Base-by-base conservation (phyloP, 2,888 invertebrate genomes). In the Hipparchia sbordonii region DNA sequence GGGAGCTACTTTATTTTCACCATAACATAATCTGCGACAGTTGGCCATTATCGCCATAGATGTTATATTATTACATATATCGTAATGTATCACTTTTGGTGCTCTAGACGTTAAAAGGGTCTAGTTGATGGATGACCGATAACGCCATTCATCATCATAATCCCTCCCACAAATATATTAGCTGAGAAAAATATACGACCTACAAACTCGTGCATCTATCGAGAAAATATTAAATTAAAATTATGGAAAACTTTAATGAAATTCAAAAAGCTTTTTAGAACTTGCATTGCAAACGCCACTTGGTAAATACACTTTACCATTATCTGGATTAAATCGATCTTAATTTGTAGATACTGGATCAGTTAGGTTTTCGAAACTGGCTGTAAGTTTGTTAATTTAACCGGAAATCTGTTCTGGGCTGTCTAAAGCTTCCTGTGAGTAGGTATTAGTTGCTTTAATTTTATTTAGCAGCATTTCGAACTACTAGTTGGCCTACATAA, bases 81-180 rank as follows among this genome's bases (percentile, higher is more conserved):
- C 72, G 69, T 79, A 77, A 83, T 86, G 84, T 85, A 86, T 86
- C 85, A 86, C 46, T 84, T 82, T 82, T 82, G 82, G 79, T 82
- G 82, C 80, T 74, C 72, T 73, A 76, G 85, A 85, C 86, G 84
- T 83, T 87, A 86, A 87, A 86, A 85, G 85, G 87, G 83, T 84
- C 82, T 67, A 71, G 80, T 84, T 81, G 88, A 87, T 87, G 80
- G 84, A 87, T 79, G 78, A 73, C 72, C 72, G 72, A 74, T 74
- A 74, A 63, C 74, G 72, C 74, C 77, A 70, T 74, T 73, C 73
- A 69, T 75, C 76, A 74, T 76, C 68, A 77, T 74, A 76, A 76
- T 72, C 74, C 74, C 67, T 65, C 67, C 67, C 63, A 67, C 70
- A 72, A 72, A 72, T 74, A 68, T 74, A 74, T 74, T 68, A 74